These are phyloP conservation scores for Trachymyrmex septentrionalis DNA, from an alignment of 1,140 invertebrate species.

Conservation along the genomic window DNA sequence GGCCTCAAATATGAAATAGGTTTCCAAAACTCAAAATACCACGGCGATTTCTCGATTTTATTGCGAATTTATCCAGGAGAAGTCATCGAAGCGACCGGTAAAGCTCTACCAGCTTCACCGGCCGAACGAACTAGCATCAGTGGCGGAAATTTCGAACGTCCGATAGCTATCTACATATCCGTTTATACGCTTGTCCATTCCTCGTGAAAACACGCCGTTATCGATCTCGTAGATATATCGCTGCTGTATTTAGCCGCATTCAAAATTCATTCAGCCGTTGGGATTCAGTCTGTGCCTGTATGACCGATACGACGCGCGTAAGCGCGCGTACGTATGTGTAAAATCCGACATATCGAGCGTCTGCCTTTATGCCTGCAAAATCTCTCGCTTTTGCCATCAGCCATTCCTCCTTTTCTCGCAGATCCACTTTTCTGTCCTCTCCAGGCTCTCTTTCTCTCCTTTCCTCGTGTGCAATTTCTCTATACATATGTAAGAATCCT, in stretches of 20 bases:
- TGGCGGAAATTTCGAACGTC: conserved; percentile 49
- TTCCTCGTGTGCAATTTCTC: conserved; percentile 1
- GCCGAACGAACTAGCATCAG: conserved; percentile 1
- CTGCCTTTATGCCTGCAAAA: conserved; percentile 12
- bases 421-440: conserved; percentile 10
- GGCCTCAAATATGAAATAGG: neutral
- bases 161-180: conserved; percentile 48
- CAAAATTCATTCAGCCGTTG: conserved; percentile 35
- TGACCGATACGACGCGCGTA: conserved; percentile 15
- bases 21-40: neutral
- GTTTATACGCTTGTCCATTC: conserved; percentile 60
- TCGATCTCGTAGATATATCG: conserved; percentile 48
- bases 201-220: conserved; percentile 51
- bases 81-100: neutral
- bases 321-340: neutral
- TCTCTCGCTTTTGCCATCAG: conserved; percentile 22
- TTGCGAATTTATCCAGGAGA: conserved; percentile 22
- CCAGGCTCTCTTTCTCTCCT: neutral
- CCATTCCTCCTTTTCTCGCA: neutral
- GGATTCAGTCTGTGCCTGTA: conserved; percentile 9
- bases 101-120: neutral
- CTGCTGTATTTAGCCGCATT: conserved; percentile 51
- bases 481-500: conserved; percentile 52
- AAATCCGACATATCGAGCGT: conserved; percentile 22
- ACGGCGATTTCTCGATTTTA: neutral